Evolutionary conservation across 2,888 invertebrate genomes (phyloP).

Genomic region (Agrilus cyanescens): DNA sequence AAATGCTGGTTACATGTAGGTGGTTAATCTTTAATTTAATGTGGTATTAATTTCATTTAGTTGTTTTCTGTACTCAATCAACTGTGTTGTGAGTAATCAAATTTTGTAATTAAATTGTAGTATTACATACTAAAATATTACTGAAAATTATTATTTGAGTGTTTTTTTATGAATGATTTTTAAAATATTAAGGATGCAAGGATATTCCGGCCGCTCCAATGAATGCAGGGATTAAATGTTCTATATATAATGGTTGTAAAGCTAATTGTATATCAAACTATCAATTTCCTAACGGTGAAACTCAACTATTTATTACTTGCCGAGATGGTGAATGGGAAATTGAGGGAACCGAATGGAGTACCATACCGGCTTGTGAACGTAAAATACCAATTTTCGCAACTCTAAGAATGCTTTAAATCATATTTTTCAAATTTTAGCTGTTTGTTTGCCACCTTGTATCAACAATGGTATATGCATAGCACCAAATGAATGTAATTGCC

Average conservation of each 20-base stretch:
- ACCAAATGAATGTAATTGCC: constrained; percentile 66
- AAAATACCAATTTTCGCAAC: constrained; percentile 20
- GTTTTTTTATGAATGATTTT: constrained; percentile 2
- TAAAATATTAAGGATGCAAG: constrained; percentile 24
- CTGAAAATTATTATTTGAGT: neutral
- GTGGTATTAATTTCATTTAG: too few species aligned
- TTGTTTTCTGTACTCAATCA: too few species aligned
- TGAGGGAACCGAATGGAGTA: constrained; percentile 33
- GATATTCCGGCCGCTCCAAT: constrained; percentile 25
- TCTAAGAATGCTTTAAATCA: neutral
- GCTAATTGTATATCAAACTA: constrained; percentile 38
- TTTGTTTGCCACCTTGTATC: constrained; percentile 62
- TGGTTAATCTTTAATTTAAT: too few species aligned
- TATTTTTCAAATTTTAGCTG: constrained; percentile 41
- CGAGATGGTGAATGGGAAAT: constrained; percentile 39
- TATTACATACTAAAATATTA: constrained; percentile 26
- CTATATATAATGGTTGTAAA: constrained; percentile 37
- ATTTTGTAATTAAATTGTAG: too few species aligned
- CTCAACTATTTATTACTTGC: constrained; percentile 38
- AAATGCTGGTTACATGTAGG: too few species aligned
- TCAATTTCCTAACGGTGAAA: constrained; percentile 43
- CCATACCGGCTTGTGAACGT: constrained; percentile 54
- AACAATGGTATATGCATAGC: constrained; percentile 71
- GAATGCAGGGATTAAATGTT: constrained; percentile 31
- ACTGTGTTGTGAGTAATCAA: too few species aligned